These are phyloP conservation scores for Ophioderma brevispina DNA, from an alignment of 35 echinoderm and acorn worm species.

Conservation along the genomic window DNA sequence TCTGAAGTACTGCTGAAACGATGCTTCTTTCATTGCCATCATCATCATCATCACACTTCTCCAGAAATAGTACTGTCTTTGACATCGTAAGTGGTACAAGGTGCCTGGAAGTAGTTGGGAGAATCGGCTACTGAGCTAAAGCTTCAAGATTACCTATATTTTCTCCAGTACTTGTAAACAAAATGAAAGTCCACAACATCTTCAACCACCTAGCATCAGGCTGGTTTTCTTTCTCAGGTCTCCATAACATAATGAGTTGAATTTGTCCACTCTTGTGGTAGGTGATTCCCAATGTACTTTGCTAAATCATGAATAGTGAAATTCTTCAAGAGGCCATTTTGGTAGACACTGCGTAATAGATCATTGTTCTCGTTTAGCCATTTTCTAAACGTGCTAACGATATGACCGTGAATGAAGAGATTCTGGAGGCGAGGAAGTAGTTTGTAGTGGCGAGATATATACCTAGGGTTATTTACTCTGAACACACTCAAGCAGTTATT, in stretches of 20 bases:
- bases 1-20: neutral
- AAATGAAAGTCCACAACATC: slow-evolving; percentile 13
- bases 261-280: slow-evolving; percentile 3
- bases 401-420: neutral
- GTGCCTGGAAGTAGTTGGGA: neutral
- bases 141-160: neutral
- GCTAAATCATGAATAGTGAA: slow-evolving; percentile 11
- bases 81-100: slow-evolving; percentile 2
- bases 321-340: neutral
- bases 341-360: neutral
- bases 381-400: neutral
- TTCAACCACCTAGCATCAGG: neutral
- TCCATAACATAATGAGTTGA: neutral
- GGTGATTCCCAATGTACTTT: neutral
- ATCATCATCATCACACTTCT: neutral
- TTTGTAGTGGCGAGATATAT: neutral
- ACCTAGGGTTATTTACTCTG: neutral
- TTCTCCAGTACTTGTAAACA: neutral
- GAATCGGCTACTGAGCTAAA: neutral
- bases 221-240: neutral
- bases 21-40: neutral
- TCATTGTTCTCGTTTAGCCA: neutral
- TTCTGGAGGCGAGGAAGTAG: neutral
- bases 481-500: neutral
- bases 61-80: neutral